Conservation (phyloP, 2,888 invertebrate genomes). For the Aleiodes testaceus region DNA sequence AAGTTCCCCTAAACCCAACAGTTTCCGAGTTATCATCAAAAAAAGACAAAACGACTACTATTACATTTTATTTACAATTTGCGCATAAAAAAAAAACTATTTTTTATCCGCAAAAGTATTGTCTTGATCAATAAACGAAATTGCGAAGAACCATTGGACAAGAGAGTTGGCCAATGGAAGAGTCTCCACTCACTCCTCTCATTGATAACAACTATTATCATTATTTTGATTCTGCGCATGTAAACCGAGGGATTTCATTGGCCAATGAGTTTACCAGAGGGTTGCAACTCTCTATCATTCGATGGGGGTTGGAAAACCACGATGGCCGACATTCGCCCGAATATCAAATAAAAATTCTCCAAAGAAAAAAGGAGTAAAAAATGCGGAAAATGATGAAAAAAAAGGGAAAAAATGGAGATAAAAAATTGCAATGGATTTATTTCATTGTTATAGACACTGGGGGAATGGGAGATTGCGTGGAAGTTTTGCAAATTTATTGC, state of each 20-base stretch:
- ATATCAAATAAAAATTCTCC: neutral
- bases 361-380: constrained; percentile 8
- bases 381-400: neutral
- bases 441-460: constrained; percentile 29
- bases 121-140: constrained; percentile 35
- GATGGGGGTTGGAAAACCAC: constrained; percentile 27
- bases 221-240: constrained; percentile 39
- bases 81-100: constrained; percentile 27
- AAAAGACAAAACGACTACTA: too few relatives aligned
- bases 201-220: constrained; percentile 14
- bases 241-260: constrained; percentile 21
- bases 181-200: neutral
- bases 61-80: too few relatives aligned
- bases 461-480: constrained; percentile 11
- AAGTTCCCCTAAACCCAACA: too few relatives aligned
- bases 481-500: constrained; percentile 14
- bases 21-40: too few relatives aligned
- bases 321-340: constrained; percentile 37
- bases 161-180: constrained; percentile 30
- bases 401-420: constrained; percentile 13
- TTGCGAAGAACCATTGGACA: constrained; percentile 33
- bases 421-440: constrained; percentile 36
- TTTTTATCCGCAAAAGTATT: neutral
- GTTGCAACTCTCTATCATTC: neutral
- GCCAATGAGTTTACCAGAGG: constrained; percentile 1